These are phyloP conservation scores for Homalodisca vitripennis DNA, from an alignment of 1,140 invertebrate genomes.

Conservation along the genomic window DNA sequence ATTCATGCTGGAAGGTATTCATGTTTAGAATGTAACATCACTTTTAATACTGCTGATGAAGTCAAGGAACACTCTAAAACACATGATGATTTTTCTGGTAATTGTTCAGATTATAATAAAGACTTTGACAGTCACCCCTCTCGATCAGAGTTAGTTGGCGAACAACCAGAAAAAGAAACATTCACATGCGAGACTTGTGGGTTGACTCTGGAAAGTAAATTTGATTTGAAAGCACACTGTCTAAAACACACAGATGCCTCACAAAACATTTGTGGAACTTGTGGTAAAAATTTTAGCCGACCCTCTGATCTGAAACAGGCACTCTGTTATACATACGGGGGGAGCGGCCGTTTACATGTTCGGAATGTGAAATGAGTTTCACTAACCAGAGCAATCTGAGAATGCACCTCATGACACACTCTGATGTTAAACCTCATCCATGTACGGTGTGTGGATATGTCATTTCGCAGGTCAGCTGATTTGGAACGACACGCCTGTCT, in stretches of 20 bases:
- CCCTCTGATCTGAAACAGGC: constrained; percentile 38
- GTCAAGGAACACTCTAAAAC: constrained; percentile 20
- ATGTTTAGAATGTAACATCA: constrained; percentile 43
- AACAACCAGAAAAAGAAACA: constrained; percentile 25
- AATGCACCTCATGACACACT: constrained; percentile 45
- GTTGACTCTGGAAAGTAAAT: constrained; percentile 31
- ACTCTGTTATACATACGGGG: constrained; percentile 37
- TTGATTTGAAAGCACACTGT: constrained; percentile 37
- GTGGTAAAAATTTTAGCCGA: constrained; percentile 37
- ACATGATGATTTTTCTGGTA: neutral
- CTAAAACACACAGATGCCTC: constrained; percentile 37
- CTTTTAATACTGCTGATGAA: constrained; percentile 44
- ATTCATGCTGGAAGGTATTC: constrained; percentile 35
- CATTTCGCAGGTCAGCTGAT: constrained; percentile 54
- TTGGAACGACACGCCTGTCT: constrained; percentile 68
- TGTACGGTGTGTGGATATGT: constrained; percentile 50
- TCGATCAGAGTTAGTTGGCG: too few relatives aligned
- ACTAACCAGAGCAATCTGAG: constrained; percentile 38
- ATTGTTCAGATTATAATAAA: constrained; percentile 29
- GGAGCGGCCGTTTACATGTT: constrained; percentile 40
- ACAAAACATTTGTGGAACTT: constrained; percentile 34
- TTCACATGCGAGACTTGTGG: constrained; percentile 36
- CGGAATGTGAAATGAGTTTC: constrained; percentile 41
- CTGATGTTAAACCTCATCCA: constrained; percentile 52
- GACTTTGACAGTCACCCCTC: too few relatives aligned